phyloP scores from a whole-genome alignment of 2,797 vertebrate genomes.

The Anguilla obscura region DNA sequence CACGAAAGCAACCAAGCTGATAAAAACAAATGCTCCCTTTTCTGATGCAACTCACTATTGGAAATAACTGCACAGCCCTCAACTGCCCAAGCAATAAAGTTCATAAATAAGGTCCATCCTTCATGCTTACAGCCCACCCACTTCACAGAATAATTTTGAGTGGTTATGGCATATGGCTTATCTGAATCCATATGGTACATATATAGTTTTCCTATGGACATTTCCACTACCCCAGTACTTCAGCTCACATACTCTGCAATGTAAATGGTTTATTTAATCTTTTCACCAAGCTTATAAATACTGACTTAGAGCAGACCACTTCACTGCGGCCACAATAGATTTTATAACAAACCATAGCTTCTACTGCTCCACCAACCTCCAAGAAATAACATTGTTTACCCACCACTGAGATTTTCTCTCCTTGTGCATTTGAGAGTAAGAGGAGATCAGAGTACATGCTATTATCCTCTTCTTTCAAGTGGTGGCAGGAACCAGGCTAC shows the following conservation, averaged over 20 bases:
- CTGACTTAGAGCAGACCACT: background rate
- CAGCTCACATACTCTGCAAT: background rate
- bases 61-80: background rate
- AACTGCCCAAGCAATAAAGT: constrained; percentile 4
- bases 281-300: background rate
- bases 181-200: background rate
- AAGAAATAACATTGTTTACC: background rate
- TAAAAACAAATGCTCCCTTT: constrained; percentile 5
- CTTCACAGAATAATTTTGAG: background rate
- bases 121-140: background rate
- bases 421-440: background rate
- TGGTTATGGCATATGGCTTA: background rate
- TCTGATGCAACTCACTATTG: background rate
- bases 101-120: background rate
- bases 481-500: background rate
- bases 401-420: background rate
- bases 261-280: background rate
- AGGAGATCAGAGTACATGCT: background rate
- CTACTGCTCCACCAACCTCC: background rate
- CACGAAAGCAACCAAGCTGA: background rate
- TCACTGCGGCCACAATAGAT: background rate
- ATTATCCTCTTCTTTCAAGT: background rate
- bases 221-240: background rate
- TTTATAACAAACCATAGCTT: background rate
- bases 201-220: background rate